Evolutionary conservation across 2,113 vertebrate species (phyloP).

Genomic region (Pseudopodoces humilis): DNA sequence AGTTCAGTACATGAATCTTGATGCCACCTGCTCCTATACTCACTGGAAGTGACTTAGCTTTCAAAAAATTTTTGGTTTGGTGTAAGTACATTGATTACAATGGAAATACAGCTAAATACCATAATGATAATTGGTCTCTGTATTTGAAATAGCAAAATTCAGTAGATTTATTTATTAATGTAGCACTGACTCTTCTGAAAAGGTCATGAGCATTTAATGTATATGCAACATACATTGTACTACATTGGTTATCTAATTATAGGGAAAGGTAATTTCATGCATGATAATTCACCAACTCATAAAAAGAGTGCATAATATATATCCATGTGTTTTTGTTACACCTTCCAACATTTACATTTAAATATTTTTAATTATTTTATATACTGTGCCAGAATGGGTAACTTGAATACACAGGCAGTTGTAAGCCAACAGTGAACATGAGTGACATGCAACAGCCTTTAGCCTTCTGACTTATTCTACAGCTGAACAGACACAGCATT

Average conservation of each 20-base stretch:
- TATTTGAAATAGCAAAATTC: neutral
- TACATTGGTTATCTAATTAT: neutral
- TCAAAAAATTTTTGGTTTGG: neutral
- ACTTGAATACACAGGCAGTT: neutral
- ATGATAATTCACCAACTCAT: neutral
- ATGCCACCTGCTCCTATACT: neutral
- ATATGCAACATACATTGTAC: neutral
- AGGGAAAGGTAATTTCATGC: neutral
- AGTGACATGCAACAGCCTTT: neutral
- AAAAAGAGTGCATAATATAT: neutral
- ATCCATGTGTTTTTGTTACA: neutral
- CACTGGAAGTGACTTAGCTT: neutral
- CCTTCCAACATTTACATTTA: neutral
- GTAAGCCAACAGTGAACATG: neutral
- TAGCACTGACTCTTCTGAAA: neutral
- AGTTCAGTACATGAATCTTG: neutral
- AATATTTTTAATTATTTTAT: neutral
- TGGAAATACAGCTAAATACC: neutral
- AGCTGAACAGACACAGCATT: conserved; percentile 24
- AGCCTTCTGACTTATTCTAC: neutral
- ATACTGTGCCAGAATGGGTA: neutral
- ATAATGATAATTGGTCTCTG: neutral
- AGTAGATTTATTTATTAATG: neutral
- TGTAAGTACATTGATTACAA: neutral
- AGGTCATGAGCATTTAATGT: neutral